A percentile compares a stretch with the other conserved stretches of the same genome.
Conservation (phyloP, 2,113 vertebrate genomes). For the Solea solea region DNA sequence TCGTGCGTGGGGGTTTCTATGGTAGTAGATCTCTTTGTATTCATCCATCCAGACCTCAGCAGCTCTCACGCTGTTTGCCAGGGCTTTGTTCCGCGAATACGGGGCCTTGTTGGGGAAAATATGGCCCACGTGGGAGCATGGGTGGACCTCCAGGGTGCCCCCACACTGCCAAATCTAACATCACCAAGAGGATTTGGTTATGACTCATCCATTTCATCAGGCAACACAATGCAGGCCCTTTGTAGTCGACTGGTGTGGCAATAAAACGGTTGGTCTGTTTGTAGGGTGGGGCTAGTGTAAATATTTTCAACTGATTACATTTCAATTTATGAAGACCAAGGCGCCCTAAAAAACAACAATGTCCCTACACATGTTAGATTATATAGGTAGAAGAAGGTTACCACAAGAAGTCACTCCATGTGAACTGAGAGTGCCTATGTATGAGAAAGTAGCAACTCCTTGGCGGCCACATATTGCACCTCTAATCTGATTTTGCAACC, state of each 20-base stretch:
- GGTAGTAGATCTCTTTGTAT: constrained; percentile 94
- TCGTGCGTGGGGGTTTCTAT: constrained; percentile 91
- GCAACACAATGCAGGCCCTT: constrained; percentile 39
- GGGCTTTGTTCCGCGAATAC: constrained; percentile 92
- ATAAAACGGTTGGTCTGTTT: not conserved
- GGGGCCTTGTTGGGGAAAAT: constrained; percentile 96
- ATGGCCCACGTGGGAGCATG: constrained; percentile 97
- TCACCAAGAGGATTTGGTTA: constrained; percentile 36
- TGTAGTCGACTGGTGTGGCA: not conserved
- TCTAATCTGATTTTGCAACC: too few relatives aligned
- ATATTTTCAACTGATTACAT: too few relatives aligned
- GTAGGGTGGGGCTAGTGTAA: too few relatives aligned
- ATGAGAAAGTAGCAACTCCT: too few relatives aligned
- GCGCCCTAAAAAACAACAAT: too few relatives aligned
- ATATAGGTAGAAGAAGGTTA: too few relatives aligned
- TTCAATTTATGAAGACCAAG: too few relatives aligned
- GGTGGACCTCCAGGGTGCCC: constrained; percentile 94
- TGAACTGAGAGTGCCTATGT: too few relatives aligned
- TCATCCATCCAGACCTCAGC: constrained; percentile 98
- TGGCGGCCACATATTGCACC: too few relatives aligned
- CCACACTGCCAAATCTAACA: constrained; percentile 97
- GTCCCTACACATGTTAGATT: too few relatives aligned
- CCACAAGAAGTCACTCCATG: too few relatives aligned
- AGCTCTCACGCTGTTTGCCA: constrained; percentile 95
- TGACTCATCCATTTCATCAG: constrained; percentile 36